Conservation (phyloP, 1,140 invertebrate species). For the Laupala kohalensis region DNA sequence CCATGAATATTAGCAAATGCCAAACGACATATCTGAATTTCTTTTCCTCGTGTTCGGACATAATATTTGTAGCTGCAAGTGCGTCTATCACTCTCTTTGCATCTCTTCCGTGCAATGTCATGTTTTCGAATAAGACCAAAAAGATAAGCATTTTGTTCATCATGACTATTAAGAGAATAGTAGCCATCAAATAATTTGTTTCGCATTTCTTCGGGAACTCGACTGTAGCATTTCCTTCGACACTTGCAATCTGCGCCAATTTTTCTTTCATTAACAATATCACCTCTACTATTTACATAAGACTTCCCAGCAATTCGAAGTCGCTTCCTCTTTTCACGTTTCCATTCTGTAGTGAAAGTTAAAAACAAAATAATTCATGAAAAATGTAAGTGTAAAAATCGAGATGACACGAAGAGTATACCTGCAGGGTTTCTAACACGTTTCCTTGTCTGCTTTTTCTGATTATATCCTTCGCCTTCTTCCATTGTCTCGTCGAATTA, state of each 20-base stretch:
- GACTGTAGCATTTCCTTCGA: conserved; percentile 34
- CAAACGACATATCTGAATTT: conserved; percentile 39
- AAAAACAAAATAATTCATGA: neutral
- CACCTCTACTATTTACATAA: conserved; percentile 40
- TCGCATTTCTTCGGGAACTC: conserved; percentile 35
- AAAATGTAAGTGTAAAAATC: neutral
- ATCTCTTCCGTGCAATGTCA: conserved; percentile 38
- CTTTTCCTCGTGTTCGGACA: conserved; percentile 35
- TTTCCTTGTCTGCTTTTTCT: conserved; percentile 7
- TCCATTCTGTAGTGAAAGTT: conserved; percentile 34
- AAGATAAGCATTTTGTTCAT: conserved; percentile 42
- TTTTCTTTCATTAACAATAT: conserved; percentile 34
- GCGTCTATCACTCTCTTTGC: conserved; percentile 32
- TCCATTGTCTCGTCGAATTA: no score
- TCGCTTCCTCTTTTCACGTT: conserved; percentile 40
- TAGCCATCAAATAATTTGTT: conserved; percentile 38
- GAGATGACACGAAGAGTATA: neutral
- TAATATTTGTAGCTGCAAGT: conserved; percentile 43
- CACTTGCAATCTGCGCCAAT: conserved; percentile 38
- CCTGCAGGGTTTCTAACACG: conserved; percentile 8
- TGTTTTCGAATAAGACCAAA: conserved; percentile 40
- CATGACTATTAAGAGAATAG: conserved; percentile 39
- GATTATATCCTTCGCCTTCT: conserved; percentile 6
- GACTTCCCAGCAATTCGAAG: conserved; percentile 37
- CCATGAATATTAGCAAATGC: conserved; percentile 43